These are phyloP conservation scores for Hirundo rustica DNA, from an alignment of 2,797 vertebrate genomes.

Conservation along the genomic window DNA sequence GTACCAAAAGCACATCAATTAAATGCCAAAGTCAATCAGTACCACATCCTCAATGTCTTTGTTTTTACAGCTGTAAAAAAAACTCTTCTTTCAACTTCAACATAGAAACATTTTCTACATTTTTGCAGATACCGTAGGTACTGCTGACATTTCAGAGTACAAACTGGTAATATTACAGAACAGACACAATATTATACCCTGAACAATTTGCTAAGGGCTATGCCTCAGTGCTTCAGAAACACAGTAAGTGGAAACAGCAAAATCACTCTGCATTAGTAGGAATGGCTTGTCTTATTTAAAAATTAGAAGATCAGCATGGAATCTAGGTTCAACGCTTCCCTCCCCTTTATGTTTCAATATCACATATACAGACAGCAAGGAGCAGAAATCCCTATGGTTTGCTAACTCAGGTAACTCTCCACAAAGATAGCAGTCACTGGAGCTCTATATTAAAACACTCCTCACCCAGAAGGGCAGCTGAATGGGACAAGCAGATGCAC, in stretches of 20 bases:
- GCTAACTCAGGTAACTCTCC: background rate
- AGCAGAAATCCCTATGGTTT: background rate
- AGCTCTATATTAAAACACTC: background rate
- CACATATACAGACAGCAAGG: background rate
- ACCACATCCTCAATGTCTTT: background rate
- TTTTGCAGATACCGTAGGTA: background rate
- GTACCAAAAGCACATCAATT: background rate
- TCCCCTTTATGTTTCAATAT: background rate
- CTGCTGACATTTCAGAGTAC: background rate
- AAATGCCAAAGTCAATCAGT: background rate
- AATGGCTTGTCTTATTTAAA: background rate
- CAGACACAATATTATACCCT: background rate
- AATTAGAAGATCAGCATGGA: background rate
- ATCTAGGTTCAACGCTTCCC: background rate
- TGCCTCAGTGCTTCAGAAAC: background rate
- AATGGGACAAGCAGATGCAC: background rate
- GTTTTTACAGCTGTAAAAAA: background rate
- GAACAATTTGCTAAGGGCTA: background rate
- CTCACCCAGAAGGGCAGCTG: background rate
- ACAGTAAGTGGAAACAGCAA: background rate
- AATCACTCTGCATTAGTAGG: background rate
- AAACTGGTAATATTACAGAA: background rate
- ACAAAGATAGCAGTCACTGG: background rate
- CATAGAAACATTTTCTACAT: background rate
- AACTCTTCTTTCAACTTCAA: background rate